phyloP scores from a whole-genome alignment of 2,888 invertebrate species.

The Tipula helvola region DNA sequence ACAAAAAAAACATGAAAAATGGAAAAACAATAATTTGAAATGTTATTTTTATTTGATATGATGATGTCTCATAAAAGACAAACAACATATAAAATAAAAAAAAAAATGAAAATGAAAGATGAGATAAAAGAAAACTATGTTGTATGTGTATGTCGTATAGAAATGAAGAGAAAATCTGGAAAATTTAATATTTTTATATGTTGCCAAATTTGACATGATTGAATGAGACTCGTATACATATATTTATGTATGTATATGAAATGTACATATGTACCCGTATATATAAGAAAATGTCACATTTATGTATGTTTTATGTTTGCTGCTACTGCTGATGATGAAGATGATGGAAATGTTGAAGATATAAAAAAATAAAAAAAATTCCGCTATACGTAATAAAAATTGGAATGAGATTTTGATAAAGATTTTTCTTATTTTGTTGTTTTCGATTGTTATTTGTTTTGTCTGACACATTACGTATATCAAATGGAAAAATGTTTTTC shows the following conservation, averaged over 20 bases:
- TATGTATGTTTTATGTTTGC: background rate
- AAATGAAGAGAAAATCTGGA: background rate
- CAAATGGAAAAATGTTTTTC: background rate
- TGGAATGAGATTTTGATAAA: background rate
- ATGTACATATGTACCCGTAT: too few species aligned
- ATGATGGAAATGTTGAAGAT: background rate
- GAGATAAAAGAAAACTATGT: background rate
- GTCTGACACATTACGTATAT: background rate
- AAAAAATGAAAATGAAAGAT: background rate
- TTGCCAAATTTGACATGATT: background rate
- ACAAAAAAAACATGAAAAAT: background rate
- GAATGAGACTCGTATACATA: background rate
- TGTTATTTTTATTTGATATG: background rate
- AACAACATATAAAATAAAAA: background rate
- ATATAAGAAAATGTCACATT: background rate
- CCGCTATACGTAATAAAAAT: background rate
- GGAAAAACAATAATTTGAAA: background rate
- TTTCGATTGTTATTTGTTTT: background rate
- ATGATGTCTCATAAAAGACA: background rate
- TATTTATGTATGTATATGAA: background rate
- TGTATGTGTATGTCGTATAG: background rate
- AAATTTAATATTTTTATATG: background rate
- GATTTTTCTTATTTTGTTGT: background rate
- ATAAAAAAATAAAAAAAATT: background rate
- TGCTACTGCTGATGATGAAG: background rate